Evolutionary conservation across 2,888 invertebrate species (phyloP).

Genomic region (Tubulanus polymorphus): DNA sequence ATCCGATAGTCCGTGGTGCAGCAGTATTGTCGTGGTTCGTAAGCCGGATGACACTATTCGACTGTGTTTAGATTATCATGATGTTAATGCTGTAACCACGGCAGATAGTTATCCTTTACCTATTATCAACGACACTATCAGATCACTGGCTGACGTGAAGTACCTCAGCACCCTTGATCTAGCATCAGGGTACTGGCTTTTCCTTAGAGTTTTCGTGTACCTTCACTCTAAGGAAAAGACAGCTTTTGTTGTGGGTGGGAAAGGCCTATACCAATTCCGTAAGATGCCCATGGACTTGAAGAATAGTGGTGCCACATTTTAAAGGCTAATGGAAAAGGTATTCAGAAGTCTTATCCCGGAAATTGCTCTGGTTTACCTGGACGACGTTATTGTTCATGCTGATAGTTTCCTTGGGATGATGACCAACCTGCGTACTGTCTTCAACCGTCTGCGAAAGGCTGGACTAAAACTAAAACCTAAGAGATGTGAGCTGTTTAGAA

Average conservation of each 20-base stretch:
- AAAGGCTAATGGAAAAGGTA: slow-evolving; percentile 19
- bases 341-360: slow-evolving; percentile 18
- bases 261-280: slow-evolving; percentile 19
- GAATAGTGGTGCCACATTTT: slow-evolving; percentile 16
- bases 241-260: slow-evolving; percentile 18
- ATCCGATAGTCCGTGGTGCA: too few relatives aligned
- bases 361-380: slow-evolving; percentile 18
- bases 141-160: neutral
- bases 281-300: slow-evolving; percentile 18
- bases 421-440: slow-evolving; percentile 9
- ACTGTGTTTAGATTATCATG: neutral
- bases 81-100: neutral
- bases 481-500: slow-evolving; percentile 13
- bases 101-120: neutral
- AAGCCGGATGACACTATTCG: neutral
- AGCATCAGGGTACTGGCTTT: slow-evolving; percentile 3
- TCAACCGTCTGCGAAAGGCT: slow-evolving; percentile 3
- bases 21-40: slow-evolving; percentile 33
- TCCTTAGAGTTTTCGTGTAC: neutral
- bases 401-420: slow-evolving; percentile 15
- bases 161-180: neutral
- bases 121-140: neutral
- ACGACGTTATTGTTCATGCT: slow-evolving; percentile 20
- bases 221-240: slow-evolving; percentile 15
- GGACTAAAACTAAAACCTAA: slow-evolving; percentile 12